Evolutionary conservation across 2,888 invertebrate species (phyloP), one percentile per base, ranked within the genome.

Genomic region (Agriopis marginaria): DNA sequence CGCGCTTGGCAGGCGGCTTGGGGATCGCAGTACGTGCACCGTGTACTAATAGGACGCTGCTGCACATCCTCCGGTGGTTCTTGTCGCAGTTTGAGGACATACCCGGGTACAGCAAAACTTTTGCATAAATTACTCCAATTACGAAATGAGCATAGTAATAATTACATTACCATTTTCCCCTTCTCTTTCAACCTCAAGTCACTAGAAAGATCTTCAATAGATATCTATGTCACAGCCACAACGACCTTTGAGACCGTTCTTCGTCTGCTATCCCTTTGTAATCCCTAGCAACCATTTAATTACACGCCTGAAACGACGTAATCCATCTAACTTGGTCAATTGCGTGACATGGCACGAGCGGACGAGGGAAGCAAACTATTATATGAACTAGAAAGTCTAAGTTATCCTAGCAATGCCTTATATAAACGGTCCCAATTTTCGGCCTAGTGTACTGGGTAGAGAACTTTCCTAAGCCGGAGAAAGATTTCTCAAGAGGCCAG

Each of bases 291-390:
- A 80, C 79, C 80, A 68, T 83, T 82, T 80, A 83, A 82, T 81
- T 82, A 79, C 71, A 74, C 74, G 68, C 71, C 75, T 70, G 72
- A 80, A 79, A 72, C 75, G 77, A 76, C 72, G 7, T 81, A 75
- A 79, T 80, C 79, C 73, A 69, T 75, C 76, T 74, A 80, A 83
- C 79, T 84, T 80, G 83, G 82, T 78, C 83, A 83, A 70, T 79
- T 71, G 69, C 79, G 81, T 86, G 84, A 72, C 71, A 70, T 67
- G 61, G 44, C 17, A 69, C 70, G 89, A 83, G 84, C 86, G 78
- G 87, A 87, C 76, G 45, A 59, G n/a, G 40, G 56, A 44, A 54
- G 8, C 7, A 54, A 32, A 53, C 32, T 42, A 42, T 55, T 55
- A 55, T 55, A n/a, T 53, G 60, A 12, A 32, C 54, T 54, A n/a